phyloP scores from a whole-genome alignment of 2,888 invertebrate species.

The Leistus spinibarbis region DNA sequence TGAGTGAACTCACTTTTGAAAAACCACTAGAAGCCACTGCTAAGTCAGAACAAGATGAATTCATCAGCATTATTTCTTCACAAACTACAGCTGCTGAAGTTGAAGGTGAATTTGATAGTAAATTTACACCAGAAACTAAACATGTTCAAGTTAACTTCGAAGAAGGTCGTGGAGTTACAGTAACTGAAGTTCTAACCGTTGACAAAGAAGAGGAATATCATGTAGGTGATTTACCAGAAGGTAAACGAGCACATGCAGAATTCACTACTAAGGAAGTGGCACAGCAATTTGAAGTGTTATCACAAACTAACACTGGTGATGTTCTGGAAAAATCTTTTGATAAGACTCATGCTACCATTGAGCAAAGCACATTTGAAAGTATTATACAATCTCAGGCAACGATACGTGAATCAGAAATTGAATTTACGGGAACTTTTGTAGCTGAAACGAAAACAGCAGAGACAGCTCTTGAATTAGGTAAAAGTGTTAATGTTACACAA shows the following conservation, averaged over 20 bases:
- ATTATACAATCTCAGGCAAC: slow-evolving; percentile 55
- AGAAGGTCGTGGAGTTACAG: slow-evolving; percentile 63
- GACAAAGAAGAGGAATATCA: slow-evolving; percentile 55
- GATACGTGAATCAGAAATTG: slow-evolving; percentile 58
- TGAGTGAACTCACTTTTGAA: slow-evolving; percentile 45
- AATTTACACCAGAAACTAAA: slow-evolving; percentile 60
- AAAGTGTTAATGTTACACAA: slow-evolving; percentile 52
- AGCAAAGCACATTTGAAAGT: slow-evolving; percentile 57
- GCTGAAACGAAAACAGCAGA: slow-evolving; percentile 54
- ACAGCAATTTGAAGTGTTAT: slow-evolving; percentile 50
- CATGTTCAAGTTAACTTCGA: slow-evolving; percentile 60
- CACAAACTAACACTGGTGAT: slow-evolving; percentile 47
- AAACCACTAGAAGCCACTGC: slow-evolving; percentile 46
- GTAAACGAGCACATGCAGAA: slow-evolving; percentile 50
- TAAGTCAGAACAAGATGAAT: slow-evolving; percentile 52
- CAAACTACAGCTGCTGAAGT: slow-evolving; percentile 57
- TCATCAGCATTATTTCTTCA: slow-evolving; percentile 55
- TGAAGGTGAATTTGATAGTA: slow-evolving; percentile 56
- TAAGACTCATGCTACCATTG: slow-evolving; percentile 47
- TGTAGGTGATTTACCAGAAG: slow-evolving; percentile 42
- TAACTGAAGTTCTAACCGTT: slow-evolving; percentile 61
- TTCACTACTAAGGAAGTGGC: slow-evolving; percentile 53
- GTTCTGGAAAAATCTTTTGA: slow-evolving; percentile 46
- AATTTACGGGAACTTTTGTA: slow-evolving; percentile 49
- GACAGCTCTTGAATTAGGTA: slow-evolving; percentile 48